Conservation (phyloP, 2,113 vertebrate species). For the Tursiops truncatus region DNA sequence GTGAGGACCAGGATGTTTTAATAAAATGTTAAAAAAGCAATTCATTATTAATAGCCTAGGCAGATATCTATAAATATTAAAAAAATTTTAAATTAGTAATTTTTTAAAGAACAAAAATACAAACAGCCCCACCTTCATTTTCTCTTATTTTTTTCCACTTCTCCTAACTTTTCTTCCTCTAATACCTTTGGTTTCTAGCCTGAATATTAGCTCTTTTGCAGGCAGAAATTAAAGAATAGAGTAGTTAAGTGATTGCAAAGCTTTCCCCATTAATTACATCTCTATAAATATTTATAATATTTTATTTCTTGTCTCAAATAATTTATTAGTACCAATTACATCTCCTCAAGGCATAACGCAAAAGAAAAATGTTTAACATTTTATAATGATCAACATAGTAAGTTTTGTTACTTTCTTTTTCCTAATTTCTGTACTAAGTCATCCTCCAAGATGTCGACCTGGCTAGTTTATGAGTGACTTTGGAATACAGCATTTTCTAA, state of each 20-base stretch:
- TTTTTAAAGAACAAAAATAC: background rate
- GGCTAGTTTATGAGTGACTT: background rate
- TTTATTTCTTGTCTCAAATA: background rate
- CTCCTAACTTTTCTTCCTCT: background rate
- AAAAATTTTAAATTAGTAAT: background rate
- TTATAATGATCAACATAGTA: background rate
- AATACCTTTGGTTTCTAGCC: background rate
- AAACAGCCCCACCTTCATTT: background rate
- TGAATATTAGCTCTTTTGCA: background rate
- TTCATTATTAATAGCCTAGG: background rate
- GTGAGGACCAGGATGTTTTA: background rate
- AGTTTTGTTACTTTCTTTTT: background rate
- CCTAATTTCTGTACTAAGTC: background rate
- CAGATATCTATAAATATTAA: background rate
- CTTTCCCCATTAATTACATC: background rate
- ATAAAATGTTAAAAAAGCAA: background rate
- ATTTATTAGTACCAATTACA: background rate
- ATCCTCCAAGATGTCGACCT: background rate
- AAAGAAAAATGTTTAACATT: constrained; percentile 11
- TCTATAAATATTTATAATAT: background rate
- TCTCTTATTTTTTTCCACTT: background rate
- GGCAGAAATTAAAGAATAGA: background rate
- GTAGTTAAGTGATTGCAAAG: background rate
- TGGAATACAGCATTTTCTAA: background rate
- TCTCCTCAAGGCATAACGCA: background rate